A percentile compares a stretch with the other conserved stretches of the same genome.
These are phyloP conservation scores for Coregonus clupeaformis DNA, from an alignment of 2,113 vertebrate species.

Conservation along the genomic window DNA sequence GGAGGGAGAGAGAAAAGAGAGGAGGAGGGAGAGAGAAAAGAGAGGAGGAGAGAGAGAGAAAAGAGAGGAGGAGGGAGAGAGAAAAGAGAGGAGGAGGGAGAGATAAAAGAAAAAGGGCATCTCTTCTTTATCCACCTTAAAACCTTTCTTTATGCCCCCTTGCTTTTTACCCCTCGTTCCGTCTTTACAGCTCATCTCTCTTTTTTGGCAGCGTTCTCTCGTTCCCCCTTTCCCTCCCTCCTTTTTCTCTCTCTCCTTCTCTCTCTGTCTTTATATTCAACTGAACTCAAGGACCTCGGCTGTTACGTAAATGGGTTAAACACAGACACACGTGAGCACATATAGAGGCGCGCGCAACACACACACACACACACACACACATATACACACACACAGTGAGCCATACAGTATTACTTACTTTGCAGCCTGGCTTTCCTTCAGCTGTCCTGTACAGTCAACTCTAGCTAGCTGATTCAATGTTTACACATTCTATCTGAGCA, in stretches of 20 bases:
- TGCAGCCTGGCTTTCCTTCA: too few species aligned
- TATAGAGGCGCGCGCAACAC: conserved; percentile 39
- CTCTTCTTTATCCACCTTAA: conserved; percentile 26
- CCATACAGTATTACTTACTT: too few species aligned
- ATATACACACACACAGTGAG: too few species aligned
- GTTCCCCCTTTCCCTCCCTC: conserved; percentile 42
- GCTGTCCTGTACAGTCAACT: too few species aligned
- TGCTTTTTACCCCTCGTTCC: conserved; percentile 23
- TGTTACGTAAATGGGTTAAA: conserved; percentile 68
- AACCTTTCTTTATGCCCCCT: conserved; percentile 14
- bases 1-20: not conserved
- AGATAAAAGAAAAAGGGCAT: conserved; percentile 12
- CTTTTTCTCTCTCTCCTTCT: conserved; percentile 29
- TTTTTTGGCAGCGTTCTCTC: conserved; percentile 39
- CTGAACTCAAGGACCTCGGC: conserved; percentile 63
- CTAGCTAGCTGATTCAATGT: conserved; percentile 40
- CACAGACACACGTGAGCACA: conserved; percentile 62
- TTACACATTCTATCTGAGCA: conserved; percentile 68
- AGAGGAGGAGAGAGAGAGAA: not conserved
- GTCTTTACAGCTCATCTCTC: conserved; percentile 41
- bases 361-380: not conserved
- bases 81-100: too few species aligned
- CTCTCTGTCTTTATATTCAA: conserved; percentile 61
- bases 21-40: conserved; percentile 5
- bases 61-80: too few species aligned